A percentile compares a stretch with the other conserved stretches of the same genome.
Evolutionary conservation across 2,888 invertebrate genomes (phyloP).

Genomic region (Coenonympha glycerion): DNA sequence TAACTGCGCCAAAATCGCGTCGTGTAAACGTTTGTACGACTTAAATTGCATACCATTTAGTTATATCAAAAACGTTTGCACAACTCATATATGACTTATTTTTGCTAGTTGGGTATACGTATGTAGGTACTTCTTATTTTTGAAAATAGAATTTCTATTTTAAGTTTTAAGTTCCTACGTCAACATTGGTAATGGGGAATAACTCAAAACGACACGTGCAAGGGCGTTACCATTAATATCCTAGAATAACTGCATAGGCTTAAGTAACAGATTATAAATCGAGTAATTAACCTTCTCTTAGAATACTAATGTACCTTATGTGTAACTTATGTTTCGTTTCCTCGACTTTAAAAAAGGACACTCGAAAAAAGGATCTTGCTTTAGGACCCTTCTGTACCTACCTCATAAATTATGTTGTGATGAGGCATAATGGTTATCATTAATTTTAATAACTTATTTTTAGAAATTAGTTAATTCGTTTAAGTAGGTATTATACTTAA

Average conservation of each 20-base stretch:
- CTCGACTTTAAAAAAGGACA: constrained; percentile 46
- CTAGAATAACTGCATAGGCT: constrained; percentile 12
- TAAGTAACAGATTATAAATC: constrained; percentile 50
- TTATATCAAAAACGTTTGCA: too few relatives aligned
- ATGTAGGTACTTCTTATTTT: not conserved
- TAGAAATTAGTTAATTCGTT: too few relatives aligned
- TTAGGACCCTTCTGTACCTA: constrained; percentile 37
- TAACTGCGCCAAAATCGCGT: too few relatives aligned
- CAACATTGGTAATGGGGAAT: constrained; percentile 18
- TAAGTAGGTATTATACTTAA: too few relatives aligned
- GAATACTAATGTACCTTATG: constrained; percentile 51
- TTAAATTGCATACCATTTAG: too few relatives aligned
- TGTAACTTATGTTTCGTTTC: constrained; percentile 54
- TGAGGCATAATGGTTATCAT: constrained; percentile 44
- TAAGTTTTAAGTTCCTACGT: not conserved
- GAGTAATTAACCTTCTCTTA: constrained; percentile 51
- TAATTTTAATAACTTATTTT: too few relatives aligned
- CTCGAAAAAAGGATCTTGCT: constrained; percentile 29
- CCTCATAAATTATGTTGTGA: constrained; percentile 15
- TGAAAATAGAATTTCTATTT: not conserved
- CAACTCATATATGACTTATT: too few relatives aligned
- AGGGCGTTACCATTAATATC: constrained; percentile 26
- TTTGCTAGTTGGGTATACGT: too few relatives aligned
- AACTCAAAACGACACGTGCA: constrained; percentile 17
- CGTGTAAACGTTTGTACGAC: too few relatives aligned